Base-by-base conservation (phyloP, 2,888 invertebrate genomes). In the Dolomedes plantarius region DNA sequence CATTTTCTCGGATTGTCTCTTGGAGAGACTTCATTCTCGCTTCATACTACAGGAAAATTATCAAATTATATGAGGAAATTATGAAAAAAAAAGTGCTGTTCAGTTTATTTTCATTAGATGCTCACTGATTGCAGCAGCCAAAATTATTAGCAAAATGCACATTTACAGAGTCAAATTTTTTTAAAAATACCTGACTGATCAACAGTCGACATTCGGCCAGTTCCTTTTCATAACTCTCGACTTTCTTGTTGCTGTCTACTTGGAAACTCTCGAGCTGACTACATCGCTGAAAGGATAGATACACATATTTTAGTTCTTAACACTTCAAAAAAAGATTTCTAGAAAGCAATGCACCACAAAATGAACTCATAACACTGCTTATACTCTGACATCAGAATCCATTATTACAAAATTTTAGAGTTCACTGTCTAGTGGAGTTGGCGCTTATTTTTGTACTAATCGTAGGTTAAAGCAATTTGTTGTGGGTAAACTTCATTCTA, bases 1-100 rank as follows among this genome's bases (percentile, higher is more conserved):
- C 98, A 0, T 96, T 95, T 91, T 98, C 98, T 80, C 96, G 95
- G 95, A 98, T 97, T 39, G 97, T 96, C 92, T 98, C 98, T 88
- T 96, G 95, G 87, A 99, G 93, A 9, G 97, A 96, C 90, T 96
- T 96, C 94, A 98, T 98, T 86, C 98, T 95, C 77, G 98, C 98
- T 92, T 99, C 99, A 91, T 98, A 96, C 92, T 88, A 32, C 0
- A 74, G 23, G 56, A 23, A 28, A 39, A 68, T 39, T 6, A 28
- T n/a, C 9, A 73, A 2, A 72, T 27, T 1, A 23, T 71, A 11
- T 0, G 19, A 39, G 39, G 0, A 31, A 31, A 62, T 9, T 11
- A n/a, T 65, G 65, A 65, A 36, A 36, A 36, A 7, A 50, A 50
- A 50, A n/a, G n/a, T n/a, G n/a, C n/a, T n/a, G n/a, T n/a, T n/a